Evolutionary conservation across 2,888 invertebrate genomes (phyloP).

Genomic region (Hybos culiciformis): DNA sequence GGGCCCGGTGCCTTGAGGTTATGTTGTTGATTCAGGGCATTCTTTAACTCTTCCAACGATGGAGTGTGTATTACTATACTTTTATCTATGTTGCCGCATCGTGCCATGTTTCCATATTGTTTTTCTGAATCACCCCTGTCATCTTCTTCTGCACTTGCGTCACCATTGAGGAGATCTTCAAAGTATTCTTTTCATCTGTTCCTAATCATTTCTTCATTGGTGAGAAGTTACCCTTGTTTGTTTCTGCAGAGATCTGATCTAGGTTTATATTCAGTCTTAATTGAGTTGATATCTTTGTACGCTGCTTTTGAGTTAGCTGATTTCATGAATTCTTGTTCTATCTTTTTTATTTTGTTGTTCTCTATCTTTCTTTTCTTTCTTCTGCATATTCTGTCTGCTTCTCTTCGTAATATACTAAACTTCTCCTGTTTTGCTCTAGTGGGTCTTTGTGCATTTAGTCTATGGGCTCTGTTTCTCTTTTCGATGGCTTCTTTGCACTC

Average conservation of each 20-base stretch:
- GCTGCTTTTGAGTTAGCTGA: not conserved
- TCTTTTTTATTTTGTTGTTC: not conserved
- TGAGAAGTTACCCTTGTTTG: not conserved
- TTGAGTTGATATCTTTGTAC: not conserved
- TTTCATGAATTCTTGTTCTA: not conserved
- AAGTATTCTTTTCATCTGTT: constrained; percentile 4
- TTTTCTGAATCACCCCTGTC: too few relatives aligned
- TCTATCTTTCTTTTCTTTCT: not conserved
- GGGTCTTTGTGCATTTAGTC: too few relatives aligned
- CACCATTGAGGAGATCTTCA: constrained; percentile 2
- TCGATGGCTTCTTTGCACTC: too few relatives aligned
- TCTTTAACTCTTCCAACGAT: not conserved
- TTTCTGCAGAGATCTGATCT: not conserved
- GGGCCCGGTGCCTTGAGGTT: too few relatives aligned
- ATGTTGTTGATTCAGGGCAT: too few relatives aligned
- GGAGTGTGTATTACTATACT: not conserved
- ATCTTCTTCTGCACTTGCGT: too few relatives aligned
- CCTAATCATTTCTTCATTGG: not conserved
- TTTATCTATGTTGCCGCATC: not conserved
- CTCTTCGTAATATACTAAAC: too few relatives aligned
- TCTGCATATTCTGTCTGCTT: not conserved
- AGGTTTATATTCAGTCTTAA: not conserved
- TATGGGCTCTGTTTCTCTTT: too few relatives aligned
- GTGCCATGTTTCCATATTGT: too few relatives aligned
- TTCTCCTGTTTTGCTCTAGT: too few relatives aligned